These are phyloP conservation scores for Setophaga kirtlandii DNA, from an alignment of 2,113 vertebrate species.

Conservation along the genomic window DNA sequence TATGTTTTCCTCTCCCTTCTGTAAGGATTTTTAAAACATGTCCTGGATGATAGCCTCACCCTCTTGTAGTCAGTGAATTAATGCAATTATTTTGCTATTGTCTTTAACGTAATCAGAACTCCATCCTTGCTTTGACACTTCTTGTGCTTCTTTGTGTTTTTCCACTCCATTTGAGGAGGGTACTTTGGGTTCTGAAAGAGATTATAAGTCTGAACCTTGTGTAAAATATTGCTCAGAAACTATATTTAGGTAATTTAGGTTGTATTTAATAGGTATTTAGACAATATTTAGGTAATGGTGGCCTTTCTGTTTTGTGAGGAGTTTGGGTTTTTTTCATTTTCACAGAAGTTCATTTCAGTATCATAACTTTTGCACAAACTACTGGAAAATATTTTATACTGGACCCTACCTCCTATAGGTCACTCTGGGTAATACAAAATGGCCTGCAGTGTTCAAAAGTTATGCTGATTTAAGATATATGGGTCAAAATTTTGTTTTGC, in stretches of 20 bases:
- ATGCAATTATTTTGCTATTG: neutral
- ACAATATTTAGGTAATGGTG: neutral
- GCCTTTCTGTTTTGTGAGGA: neutral
- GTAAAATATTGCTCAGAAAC: neutral
- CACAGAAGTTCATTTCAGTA: neutral
- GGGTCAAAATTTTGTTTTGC: neutral
- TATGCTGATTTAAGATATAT: neutral
- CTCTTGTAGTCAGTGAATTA: neutral
- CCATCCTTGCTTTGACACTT: neutral
- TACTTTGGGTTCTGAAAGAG: neutral
- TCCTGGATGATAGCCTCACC: neutral
- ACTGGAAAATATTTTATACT: neutral
- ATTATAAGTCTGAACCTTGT: neutral
- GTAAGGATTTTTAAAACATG: neutral
- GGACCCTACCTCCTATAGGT: neutral
- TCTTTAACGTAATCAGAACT: neutral
- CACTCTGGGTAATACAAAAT: neutral
- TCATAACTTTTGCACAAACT: neutral
- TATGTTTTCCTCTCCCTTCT: neutral
- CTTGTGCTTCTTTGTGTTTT: neutral
- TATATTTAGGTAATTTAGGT: neutral
- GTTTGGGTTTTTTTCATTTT: neutral
- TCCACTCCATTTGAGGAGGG: neutral
- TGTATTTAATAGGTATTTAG: neutral
- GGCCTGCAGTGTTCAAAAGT: accelerated